Base-by-base conservation (phyloP, 2,888 invertebrate species). In the Maniola hyperantus region DNA sequence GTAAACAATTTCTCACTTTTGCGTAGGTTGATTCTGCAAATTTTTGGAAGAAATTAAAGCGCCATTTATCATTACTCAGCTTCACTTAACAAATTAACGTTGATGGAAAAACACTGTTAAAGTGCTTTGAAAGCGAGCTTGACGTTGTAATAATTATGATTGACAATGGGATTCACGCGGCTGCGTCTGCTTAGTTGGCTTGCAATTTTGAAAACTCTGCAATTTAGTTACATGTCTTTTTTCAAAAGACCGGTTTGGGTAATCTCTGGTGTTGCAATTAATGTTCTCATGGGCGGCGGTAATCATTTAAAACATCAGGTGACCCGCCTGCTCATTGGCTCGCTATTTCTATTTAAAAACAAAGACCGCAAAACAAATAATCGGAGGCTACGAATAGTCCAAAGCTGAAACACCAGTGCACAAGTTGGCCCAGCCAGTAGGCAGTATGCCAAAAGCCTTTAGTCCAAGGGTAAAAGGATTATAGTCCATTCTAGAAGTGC, bases 61-160 rank as follows among this genome's bases (percentile, higher is more conserved):
- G 48, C 58, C 55, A 66, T 67, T 67, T 46, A 70, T 70, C 67
- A 70, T 65, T 59, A 65, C 65, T 63, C 42, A 44, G 20, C 53
- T 69, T 46, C 62, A 34, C 60, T 64, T 64, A 61, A 13, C 44
- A 36, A 66, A 66, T 65, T 64, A 64, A 36, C 46, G 57, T 60
- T 66, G 63, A 65, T 64, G 61, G 65, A 51, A 53, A 65, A 57
- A 66, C 48, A 55, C 26, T 33, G 26, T 48, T 39, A 26, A n/a
- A 60, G 60, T 61, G 50, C 50, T 50, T 61, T 39, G 18, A 13
- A 50, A 15, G 18, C 20, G 11, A 48, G 13, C 48, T 58, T 8
- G n/a, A 44, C 26, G 58, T n/a, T 36, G 18, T 44, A 58, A 53
- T 57, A 44, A 55, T 55, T 55, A 39, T 15, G 7, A 58, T 58